Conservation (phyloP, 1,140 invertebrate species). For the Drosophila sturtevanti region DNA sequence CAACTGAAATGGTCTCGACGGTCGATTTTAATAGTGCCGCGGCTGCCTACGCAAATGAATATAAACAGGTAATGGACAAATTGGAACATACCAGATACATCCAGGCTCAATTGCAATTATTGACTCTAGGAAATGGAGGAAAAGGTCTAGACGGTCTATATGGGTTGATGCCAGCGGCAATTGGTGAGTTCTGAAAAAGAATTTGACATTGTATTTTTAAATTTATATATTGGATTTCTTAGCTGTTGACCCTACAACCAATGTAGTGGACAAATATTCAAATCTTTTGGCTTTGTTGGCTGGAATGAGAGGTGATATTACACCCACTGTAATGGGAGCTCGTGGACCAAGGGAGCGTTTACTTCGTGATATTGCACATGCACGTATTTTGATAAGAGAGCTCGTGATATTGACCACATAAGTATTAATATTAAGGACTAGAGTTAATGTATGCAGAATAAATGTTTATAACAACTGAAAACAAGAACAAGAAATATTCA, state of each 20-base stretch:
- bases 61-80: constrained; percentile 63
- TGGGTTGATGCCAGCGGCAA: constrained; percentile 11
- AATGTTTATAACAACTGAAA: not conserved
- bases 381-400: constrained; percentile 50
- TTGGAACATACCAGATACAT: constrained; percentile 61
- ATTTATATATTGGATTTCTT: not conserved
- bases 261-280: constrained; percentile 39
- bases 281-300: constrained; percentile 37
- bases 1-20: not conserved
- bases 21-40: constrained; percentile 2
- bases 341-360: constrained; percentile 60
- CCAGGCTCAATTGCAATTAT: constrained; percentile 57
- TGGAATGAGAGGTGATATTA: constrained; percentile 40
- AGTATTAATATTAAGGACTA: constrained; percentile 39
- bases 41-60: constrained; percentile 56
- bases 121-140: constrained; percentile 27
- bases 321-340: constrained; percentile 39
- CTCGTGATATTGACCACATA: too few relatives aligned
- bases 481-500: not conserved
- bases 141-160: not conserved
- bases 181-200: constrained; percentile 1
- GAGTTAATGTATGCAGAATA: not conserved
- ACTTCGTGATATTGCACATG: constrained; percentile 56
- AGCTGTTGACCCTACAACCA: constrained; percentile 38
- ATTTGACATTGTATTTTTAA: not conserved